Evolutionary conservation across 2,113 vertebrate genomes (phyloP), one percentile per base, ranked within the genome.

Genomic region (Gobius niger): DNA sequence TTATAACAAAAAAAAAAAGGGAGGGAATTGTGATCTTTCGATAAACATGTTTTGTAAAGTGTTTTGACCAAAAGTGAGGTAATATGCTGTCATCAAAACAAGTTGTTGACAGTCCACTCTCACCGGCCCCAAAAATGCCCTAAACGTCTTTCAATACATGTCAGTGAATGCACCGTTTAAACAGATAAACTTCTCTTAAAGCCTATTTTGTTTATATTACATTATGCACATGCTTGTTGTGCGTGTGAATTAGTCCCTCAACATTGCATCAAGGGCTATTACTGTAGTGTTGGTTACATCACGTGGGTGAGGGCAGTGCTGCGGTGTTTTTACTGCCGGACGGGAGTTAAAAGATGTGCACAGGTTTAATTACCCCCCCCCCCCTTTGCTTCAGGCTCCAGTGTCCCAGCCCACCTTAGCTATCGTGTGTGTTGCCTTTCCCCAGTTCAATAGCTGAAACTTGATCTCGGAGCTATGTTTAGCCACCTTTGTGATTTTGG

Each of bases 281-380:
- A 82, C 75, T 70, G 47, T 24, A 82, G 76, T 70, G 47, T 24
- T 7, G 49, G 73, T 85, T 87, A 85, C 77, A 73, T 87, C 83
- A 88, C 47, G 52, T 47, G 53, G 73, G 70, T 85, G 82, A 89
- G 80, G 81, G 86, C 82, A 85, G 62, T 6, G 52, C 75, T 75
- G 70, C 77, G 65, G 73, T 83, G 76, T 79, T 86, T 86, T 81
- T 78, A 83, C 70, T 79, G 82, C 77, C 74, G 76, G 40, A 67
- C 51, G 41, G 42, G 42, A 11, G 68, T 63, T 53, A 54, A 16
- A 34, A 71, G 61, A 67, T n/a, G 41, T 47, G 60, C 54, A 77
- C 56, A 66, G 49, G 75, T 85, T 82, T 49, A 65, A 70, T 73
- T 70, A 81, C 81, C 64, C 80, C 47, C 75, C 61, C 78, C 51